These are phyloP conservation scores for Aptenodytes forsteri DNA, from an alignment of 2,113 vertebrate species.

Conservation along the genomic window DNA sequence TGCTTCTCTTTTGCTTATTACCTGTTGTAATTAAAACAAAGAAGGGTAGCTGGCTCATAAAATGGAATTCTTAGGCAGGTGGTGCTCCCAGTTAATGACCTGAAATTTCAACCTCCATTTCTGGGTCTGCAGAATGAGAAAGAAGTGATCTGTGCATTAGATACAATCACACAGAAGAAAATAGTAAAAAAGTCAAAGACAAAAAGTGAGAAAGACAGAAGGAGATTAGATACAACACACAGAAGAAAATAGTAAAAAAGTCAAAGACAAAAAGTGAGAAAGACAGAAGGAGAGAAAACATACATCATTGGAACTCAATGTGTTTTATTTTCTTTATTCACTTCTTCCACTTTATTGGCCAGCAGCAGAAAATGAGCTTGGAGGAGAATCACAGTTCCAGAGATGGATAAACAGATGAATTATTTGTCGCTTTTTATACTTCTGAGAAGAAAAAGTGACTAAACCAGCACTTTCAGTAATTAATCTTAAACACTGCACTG, in stretches of 20 bases:
- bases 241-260: not conserved
- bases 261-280: not conserved
- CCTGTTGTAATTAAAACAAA: not conserved
- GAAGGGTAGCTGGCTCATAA: not conserved
- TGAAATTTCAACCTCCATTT: not conserved
- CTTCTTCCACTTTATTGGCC: not conserved
- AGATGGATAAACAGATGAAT: not conserved
- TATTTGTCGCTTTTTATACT: not conserved
- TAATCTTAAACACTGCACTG: not conserved
- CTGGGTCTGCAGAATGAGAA: not conserved
- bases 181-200: not conserved
- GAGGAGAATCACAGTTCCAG: not conserved
- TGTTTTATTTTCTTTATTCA: not conserved
- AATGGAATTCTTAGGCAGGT: not conserved
- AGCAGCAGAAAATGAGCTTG: not conserved
- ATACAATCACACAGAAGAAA: not conserved
- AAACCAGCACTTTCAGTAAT: not conserved
- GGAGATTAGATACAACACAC: not conserved
- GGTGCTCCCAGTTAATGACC: not conserved
- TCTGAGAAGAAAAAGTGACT: not conserved
- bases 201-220: not conserved
- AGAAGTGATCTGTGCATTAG: not conserved
- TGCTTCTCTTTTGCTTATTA: not conserved
- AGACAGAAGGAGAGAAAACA: not conserved
- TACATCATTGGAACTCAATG: not conserved